Conservation (phyloP, 2,888 invertebrate species). For the Eupithecia abbreviata region DNA sequence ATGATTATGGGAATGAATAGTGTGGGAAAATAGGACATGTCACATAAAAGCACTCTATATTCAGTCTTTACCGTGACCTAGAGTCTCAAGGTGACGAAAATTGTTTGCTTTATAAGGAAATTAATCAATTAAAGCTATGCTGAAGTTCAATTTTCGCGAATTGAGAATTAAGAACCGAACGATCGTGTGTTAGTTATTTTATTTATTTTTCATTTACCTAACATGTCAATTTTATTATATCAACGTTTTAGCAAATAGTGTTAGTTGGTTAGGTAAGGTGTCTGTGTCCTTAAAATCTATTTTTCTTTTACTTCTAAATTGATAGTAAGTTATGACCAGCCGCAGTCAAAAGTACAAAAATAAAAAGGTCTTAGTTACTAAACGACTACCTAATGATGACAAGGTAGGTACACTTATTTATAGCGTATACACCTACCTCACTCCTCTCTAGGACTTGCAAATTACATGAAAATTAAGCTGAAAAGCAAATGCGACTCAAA, state of each 20-base stretch:
- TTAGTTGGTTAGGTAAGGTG: not conserved
- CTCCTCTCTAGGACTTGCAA: not conserved
- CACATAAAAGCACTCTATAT: constrained; percentile 35
- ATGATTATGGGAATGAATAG: constrained; percentile 24
- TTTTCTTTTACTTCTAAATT: no score
- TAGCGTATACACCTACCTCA: no score
- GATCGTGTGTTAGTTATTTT: not conserved
- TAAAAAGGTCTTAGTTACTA: not conserved
- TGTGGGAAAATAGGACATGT: constrained; percentile 39
- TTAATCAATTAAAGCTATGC: not conserved
- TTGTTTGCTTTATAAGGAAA: constrained; percentile 41
- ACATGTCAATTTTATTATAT: not conserved
- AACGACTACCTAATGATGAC: not conserved
- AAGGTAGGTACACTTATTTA: not conserved
- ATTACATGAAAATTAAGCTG: not conserved
- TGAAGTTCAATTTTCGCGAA: not conserved
- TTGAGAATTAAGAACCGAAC: not conserved
- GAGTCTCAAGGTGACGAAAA: constrained; percentile 62
- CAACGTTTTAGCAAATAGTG: not conserved
- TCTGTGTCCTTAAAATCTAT: no score
- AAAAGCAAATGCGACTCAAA: not conserved
- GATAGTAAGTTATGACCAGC: no score
- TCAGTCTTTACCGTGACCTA: constrained; percentile 58
- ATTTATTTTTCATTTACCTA: no score
- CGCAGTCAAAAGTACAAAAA: no score